Base-by-base conservation (phyloP, 2,888 invertebrate genomes). In the Tachina fera region DNA sequence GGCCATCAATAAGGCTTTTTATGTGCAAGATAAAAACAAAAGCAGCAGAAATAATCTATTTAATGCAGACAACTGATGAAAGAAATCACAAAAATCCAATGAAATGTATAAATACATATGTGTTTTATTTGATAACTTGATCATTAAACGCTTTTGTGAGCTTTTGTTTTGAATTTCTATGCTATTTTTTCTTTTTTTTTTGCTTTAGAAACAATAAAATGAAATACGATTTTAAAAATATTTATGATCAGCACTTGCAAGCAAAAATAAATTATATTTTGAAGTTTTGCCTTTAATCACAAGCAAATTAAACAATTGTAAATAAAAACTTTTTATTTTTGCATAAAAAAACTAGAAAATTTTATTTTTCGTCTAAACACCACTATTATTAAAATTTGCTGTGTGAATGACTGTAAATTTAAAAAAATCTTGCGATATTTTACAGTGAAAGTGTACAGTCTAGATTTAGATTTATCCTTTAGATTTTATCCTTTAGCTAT, bases 211-310 rank as follows among this genome's bases (percentile, higher is more conserved):
- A 10, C 43, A 43, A 19, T 6, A 11, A 72, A 31, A 72, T 72
- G 45, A 56, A 65, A 53, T 65, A 76, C 58, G 14, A 76, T 53
- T 58, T 76, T 43, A 58, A 51, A 76, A 65, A 65, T 65, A 65
- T 45, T 43, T 75, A 53, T 9, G 14, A 10, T 49, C 43, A 75
- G 41, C 65, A 65, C 53, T 56, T 22, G 16, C 16, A 31, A 56
- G 45, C 53, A 56, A 56, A 45, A 31, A 31, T 31, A 14, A 5
- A 39, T 14, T 22, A 56, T 22, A 13, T 45, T 63, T 68, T 68
- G 67, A n/a, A 1, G 1, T 68, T 31, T 68, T 19, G 31, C 31
- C 2, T 31, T 31, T 31, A 31, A 31, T 31, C 3, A 31, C 2
- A 31, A 31, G 31, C 31, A 31, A 31, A 31, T 31, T 31, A 3